Evolutionary conservation across 2,888 invertebrate species (phyloP).

Genomic region (Sminthurinus aureus): DNA sequence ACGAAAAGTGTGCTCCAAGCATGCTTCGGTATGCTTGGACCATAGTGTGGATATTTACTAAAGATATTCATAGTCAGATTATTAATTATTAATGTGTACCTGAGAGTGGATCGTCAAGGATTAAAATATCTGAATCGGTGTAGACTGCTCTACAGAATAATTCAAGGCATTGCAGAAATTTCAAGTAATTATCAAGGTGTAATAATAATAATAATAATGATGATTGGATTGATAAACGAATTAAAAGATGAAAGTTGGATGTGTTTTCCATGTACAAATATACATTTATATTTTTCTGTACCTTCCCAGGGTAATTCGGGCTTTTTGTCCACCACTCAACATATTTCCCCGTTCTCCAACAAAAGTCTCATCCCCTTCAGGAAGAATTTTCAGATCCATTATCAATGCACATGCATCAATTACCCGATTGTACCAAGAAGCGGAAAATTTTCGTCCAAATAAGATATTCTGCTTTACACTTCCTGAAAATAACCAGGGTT

Average conservation of each 20-base stretch:
- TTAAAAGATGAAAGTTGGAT: not conserved
- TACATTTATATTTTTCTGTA: constrained; percentile 50
- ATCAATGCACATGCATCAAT: constrained; percentile 74
- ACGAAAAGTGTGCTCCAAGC: too few relatives aligned
- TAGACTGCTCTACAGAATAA: constrained; percentile 64
- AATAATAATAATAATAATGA: not conserved
- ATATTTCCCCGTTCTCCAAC: constrained; percentile 88
- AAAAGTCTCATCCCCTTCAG: constrained; percentile 83
- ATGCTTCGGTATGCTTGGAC: too few relatives aligned
- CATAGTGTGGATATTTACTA: too few relatives aligned
- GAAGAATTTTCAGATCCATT: constrained; percentile 77
- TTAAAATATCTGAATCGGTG: constrained; percentile 65
- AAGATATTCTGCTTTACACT: constrained; percentile 58
- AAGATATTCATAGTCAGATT: too few relatives aligned
- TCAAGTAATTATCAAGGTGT: not conserved
- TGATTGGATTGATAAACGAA: not conserved
- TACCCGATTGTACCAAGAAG: constrained; percentile 74
- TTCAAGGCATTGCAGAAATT: not conserved
- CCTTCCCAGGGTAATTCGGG: constrained; percentile 77
- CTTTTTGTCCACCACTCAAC: constrained; percentile 87
- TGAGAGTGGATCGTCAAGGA: constrained; percentile 66
- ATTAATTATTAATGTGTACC: too few relatives aligned
- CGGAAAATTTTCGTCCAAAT: constrained; percentile 60
- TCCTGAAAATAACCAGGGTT: constrained; percentile 57
- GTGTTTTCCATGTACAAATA: not conserved